phyloP scores from a whole-genome alignment of 2,797 vertebrate species.

The Enteromius afrohamiltoni region DNA sequence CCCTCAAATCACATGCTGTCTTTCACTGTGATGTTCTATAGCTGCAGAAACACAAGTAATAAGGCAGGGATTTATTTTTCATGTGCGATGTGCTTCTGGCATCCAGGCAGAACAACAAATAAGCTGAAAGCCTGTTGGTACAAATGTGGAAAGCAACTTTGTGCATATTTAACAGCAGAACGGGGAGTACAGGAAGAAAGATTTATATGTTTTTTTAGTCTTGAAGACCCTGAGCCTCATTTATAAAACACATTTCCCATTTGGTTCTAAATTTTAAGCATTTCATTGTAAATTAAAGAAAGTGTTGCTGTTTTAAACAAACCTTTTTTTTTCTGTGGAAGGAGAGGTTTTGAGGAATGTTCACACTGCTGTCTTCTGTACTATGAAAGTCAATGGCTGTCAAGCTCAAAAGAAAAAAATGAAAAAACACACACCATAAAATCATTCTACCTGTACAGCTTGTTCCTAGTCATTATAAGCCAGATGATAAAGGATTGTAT shows the following conservation, averaged over 20 bases:
- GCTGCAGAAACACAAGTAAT: background rate
- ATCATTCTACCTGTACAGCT: background rate
- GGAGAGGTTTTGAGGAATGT: background rate
- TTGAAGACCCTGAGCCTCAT: background rate
- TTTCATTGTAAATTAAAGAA: constrained; percentile 1
- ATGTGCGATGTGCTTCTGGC: background rate
- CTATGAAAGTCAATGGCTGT: background rate
- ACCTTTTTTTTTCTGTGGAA: background rate
- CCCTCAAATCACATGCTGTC: background rate
- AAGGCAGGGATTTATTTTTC: background rate
- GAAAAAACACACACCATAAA: background rate
- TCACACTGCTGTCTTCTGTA: background rate
- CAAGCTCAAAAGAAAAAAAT: background rate
- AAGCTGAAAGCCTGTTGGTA: background rate
- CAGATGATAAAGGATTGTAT: background rate
- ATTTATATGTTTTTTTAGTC: background rate
- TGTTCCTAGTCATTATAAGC: background rate
- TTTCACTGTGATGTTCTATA: background rate
- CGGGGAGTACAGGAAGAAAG: background rate
- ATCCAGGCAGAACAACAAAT: background rate
- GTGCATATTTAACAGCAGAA: background rate
- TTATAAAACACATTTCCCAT: background rate
- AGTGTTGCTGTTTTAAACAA: background rate
- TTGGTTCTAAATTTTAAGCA: background rate
- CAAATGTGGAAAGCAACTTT: background rate